Conservation (phyloP, 2,113 vertebrate genomes). For the Synodontis membranacea region DNA sequence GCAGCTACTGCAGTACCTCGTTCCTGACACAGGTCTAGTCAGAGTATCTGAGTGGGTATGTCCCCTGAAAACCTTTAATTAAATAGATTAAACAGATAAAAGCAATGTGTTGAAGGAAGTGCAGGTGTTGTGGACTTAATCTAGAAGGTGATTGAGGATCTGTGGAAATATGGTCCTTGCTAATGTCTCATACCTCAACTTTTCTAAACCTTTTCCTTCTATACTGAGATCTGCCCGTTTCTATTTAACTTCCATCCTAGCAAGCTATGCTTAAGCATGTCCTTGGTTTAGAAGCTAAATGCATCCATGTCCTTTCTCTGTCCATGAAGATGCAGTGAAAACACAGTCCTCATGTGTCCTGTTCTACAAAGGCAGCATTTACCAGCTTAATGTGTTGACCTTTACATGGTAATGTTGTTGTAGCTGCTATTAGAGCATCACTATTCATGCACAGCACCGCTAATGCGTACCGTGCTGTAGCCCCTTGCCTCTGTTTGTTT, state of each 20-base stretch:
- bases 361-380: slow-evolving; percentile 57
- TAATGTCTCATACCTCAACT: not conserved
- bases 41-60: not conserved
- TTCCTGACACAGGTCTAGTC: not conserved
- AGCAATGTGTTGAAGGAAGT: slow-evolving; percentile 6
- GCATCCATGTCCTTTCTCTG: slow-evolving; percentile 16
- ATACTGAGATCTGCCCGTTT: not conserved
- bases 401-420: slow-evolving; percentile 52
- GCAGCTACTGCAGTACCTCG: not conserved
- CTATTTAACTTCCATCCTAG: not conserved
- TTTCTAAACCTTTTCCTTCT: not conserved
- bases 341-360: slow-evolving; percentile 30
- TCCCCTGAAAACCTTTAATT: not conserved
- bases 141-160: not conserved
- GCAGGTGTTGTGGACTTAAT: not conserved
- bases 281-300: not conserved
- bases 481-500: slow-evolving; percentile 44
- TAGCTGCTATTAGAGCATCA: slow-evolving; percentile 24
- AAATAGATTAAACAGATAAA: too few relatives aligned
- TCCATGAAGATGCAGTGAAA: slow-evolving; percentile 32
- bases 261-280: not conserved
- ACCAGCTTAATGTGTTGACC: slow-evolving; percentile 56
- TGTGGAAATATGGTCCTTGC: not conserved
- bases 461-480: slow-evolving; percentile 20
- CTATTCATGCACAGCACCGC: not conserved